Evolutionary conservation across 2,113 vertebrate genomes (phyloP).

Genomic region (Scalopus aquaticus): DNA sequence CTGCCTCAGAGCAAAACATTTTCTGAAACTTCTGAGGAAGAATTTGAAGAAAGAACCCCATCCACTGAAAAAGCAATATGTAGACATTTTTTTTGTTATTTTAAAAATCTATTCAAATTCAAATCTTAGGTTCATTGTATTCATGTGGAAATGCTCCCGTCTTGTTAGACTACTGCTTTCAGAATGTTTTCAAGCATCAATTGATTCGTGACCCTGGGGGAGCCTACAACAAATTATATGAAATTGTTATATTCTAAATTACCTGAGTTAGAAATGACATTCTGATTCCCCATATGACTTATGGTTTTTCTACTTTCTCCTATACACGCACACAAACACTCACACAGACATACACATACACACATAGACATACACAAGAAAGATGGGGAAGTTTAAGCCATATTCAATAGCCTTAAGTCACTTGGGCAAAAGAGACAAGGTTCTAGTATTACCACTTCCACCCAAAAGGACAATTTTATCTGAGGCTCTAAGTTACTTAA

Average conservation of each 20-base stretch:
- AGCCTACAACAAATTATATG: neutral
- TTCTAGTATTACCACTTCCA: neutral
- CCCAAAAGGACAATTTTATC: neutral
- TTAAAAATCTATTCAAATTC: constrained; percentile 55
- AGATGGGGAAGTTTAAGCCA: neutral
- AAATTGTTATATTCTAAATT: constrained; percentile 6
- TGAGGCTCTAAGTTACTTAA: neutral
- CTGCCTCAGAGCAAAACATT: constrained; percentile 43
- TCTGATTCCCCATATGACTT: neutral
- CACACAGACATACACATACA: too few relatives aligned
- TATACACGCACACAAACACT: neutral
- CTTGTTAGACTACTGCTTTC: constrained; percentile 42
- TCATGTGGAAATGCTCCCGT: neutral
- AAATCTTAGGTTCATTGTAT: constrained; percentile 39
- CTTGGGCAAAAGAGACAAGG: neutral
- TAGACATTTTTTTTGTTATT: constrained; percentile 16
- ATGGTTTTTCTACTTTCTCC: neutral
- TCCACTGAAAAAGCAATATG: neutral
- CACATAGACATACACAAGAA: neutral
- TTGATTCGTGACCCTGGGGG: neutral
- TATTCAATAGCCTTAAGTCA: neutral
- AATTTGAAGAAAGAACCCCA: constrained; percentile 46
- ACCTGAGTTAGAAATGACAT: neutral
- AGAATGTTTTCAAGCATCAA: neutral
- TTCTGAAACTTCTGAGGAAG: constrained; percentile 39